Conservation (phyloP, 2,888 invertebrate genomes). For the Aricia artaxerxes region DNA sequence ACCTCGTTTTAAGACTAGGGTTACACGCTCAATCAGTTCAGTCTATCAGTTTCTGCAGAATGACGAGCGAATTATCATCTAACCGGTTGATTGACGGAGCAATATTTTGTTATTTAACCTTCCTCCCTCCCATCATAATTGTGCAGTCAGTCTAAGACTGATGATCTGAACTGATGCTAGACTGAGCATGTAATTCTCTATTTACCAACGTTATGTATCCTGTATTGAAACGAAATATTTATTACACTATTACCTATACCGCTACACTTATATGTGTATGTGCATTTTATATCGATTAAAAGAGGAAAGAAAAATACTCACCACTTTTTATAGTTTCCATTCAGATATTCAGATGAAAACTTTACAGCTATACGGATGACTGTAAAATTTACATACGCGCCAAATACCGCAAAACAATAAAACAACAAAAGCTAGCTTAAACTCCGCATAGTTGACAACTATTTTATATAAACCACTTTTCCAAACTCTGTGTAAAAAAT, state of each 20-base stretch:
- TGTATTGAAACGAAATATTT: too few species aligned
- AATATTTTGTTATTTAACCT: too few species aligned
- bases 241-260: not conserved
- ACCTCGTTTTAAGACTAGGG: too few species aligned
- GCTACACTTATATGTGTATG: not conserved
- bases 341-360: conserved; percentile 22
- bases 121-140: too few species aligned
- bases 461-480: conserved; percentile 18
- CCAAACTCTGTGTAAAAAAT: not conserved
- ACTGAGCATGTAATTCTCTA: too few species aligned
- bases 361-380: conserved; percentile 14
- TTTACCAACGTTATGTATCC: too few species aligned
- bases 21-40: too few species aligned
- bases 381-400: conserved; percentile 16
- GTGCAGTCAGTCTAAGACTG: too few species aligned
- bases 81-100: too few species aligned
- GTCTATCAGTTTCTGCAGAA: too few species aligned
- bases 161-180: too few species aligned
- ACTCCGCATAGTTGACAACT: conserved; percentile 16
- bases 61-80: too few species aligned
- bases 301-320: not conserved
- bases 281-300: not conserved
- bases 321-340: not conserved
- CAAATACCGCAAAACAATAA: conserved; percentile 19
- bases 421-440: conserved; percentile 21